phyloP scores from a whole-genome alignment of 2,113 vertebrate genomes.

The Cathartes aura region DNA sequence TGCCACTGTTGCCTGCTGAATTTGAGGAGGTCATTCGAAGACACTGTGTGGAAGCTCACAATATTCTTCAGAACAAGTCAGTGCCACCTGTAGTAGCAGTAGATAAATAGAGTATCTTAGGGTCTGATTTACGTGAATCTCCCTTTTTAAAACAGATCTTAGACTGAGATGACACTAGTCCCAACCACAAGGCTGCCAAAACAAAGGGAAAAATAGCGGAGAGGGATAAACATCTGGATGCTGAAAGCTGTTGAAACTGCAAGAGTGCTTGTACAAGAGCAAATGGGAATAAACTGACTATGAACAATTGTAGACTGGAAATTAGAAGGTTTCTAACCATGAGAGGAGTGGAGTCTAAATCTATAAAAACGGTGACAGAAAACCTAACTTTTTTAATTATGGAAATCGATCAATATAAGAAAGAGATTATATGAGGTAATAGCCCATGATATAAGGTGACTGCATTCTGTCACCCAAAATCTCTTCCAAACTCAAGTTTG shows the following conservation, averaged over 20 bases:
- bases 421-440: neutral
- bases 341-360: neutral
- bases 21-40: constrained; percentile 76
- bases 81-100: constrained; percentile 24
- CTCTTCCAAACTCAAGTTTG: neutral
- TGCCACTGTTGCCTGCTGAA: constrained; percentile 81
- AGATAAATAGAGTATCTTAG: neutral
- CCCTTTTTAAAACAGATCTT: neutral
- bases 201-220: neutral
- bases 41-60: constrained; percentile 80
- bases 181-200: neutral
- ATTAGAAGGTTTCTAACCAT: neutral
- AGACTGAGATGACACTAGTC: neutral
- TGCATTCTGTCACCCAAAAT: neutral
- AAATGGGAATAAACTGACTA: neutral
- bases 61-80: constrained; percentile 80
- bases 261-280: neutral
- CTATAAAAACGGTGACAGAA: neutral
- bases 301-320: neutral
- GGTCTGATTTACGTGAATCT: neutral
- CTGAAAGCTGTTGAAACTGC: neutral
- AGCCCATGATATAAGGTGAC: neutral
- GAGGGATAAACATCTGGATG: neutral
- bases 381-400: neutral
- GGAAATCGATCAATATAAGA: neutral